Conservation (phyloP, 2,888 invertebrate genomes). For the Campaea margaritaria region DNA sequence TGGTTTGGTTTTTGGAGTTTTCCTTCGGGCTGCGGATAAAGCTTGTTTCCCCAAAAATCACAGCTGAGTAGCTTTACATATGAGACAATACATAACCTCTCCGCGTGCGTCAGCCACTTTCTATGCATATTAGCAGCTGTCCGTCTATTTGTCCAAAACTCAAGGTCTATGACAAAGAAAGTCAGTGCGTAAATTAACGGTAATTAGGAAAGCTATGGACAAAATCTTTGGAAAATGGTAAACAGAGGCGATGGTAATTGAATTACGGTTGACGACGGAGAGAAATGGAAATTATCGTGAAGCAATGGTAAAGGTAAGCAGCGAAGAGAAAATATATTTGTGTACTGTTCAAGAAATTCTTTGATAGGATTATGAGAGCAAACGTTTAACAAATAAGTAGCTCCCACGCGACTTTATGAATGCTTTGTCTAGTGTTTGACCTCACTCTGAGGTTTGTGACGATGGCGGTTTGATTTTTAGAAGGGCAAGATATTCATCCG, state of each 20-base stretch:
- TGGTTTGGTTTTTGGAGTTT: too few species aligned
- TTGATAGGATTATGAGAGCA: too few species aligned
- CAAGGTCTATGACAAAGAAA: slow-evolving; percentile 26
- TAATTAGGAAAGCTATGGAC: slow-evolving; percentile 23
- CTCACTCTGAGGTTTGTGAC: too few species aligned
- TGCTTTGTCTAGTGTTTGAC: too few species aligned
- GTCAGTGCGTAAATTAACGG: slow-evolving; percentile 11
- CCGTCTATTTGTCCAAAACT: slow-evolving; percentile 23
- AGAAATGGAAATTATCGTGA: neutral
- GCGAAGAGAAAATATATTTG: too few species aligned
- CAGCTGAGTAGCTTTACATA: neutral
- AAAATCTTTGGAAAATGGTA: slow-evolving; percentile 8
- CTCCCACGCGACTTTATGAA: too few species aligned
- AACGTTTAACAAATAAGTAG: too few species aligned
- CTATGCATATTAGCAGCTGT: slow-evolving; percentile 21
- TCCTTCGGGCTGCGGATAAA: too few species aligned
- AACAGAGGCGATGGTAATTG: neutral
- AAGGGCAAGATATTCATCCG: too few species aligned
- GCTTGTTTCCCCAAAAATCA: too few species aligned
- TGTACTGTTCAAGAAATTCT: neutral
- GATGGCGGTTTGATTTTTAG: too few species aligned
- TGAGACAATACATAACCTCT: neutral
- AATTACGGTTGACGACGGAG: slow-evolving; percentile 10
- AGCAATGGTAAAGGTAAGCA: too few species aligned
- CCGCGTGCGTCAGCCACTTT: slow-evolving; percentile 22